phyloP scores from a whole-genome alignment of 2,797 vertebrate genomes.

The Tinamus major region DNA sequence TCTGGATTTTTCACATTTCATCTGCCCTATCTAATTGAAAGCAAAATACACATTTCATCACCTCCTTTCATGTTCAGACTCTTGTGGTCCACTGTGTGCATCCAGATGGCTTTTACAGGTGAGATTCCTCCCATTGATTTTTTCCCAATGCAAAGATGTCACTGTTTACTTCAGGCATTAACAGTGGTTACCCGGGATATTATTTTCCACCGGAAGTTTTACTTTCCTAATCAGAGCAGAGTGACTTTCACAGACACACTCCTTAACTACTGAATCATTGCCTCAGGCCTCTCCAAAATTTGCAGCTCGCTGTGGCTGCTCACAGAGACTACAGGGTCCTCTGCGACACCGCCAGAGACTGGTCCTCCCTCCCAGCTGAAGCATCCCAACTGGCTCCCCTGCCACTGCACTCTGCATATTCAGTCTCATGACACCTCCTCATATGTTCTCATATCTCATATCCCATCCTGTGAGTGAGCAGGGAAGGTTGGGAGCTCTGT shows the following conservation, averaged over 20 bases:
- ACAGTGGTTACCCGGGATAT: neutral
- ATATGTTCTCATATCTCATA: neutral
- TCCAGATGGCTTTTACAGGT: slow-evolving; percentile 54
- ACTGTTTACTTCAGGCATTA: slow-evolving; percentile 20
- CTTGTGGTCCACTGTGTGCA: neutral
- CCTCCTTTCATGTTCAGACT: neutral
- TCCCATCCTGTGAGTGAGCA: neutral
- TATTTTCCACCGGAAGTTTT: slow-evolving; percentile 44
- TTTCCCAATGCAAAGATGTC: slow-evolving; percentile 6
- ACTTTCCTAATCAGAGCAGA: neutral
- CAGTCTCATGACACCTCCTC: accelerated
- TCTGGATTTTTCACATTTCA: slow-evolving; percentile 14
- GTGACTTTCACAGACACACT: slow-evolving; percentile 21
- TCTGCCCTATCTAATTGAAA: neutral
- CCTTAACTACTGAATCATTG: neutral
- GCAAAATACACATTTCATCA: neutral
- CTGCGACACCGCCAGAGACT: neutral
- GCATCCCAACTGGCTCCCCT: accelerated
- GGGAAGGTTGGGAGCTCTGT: neutral
- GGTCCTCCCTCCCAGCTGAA: accelerated
- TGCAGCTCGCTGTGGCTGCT: neutral
- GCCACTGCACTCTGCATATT: neutral
- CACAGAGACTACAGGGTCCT: neutral
- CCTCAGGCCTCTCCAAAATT: neutral
- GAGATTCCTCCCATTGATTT: slow-evolving; percentile 1